A percentile compares a stretch with the other conserved stretches of the same genome.
phyloP scores from a whole-genome alignment of 2,888 invertebrate species.

The Lymantria dispar region DNA sequence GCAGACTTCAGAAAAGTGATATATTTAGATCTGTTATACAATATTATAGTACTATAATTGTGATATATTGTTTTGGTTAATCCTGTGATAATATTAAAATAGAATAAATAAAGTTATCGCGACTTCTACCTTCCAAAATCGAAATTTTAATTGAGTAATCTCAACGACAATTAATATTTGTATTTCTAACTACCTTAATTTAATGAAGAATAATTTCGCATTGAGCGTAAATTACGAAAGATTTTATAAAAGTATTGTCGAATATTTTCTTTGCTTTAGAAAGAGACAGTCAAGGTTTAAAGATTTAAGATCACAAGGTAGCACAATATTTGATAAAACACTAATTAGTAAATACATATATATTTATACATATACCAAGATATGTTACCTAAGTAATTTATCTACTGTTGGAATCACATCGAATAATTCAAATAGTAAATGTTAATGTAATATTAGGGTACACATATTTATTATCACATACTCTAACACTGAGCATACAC shows the following conservation, averaged over 20 bases:
- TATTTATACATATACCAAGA: conserved; percentile 30
- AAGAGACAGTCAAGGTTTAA: conserved; percentile 51
- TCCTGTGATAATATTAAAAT: not conserved
- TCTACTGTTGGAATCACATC: conserved; percentile 45
- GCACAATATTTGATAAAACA: conserved; percentile 46
- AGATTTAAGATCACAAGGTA: conserved; percentile 61
- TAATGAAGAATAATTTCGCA: conserved; percentile 34
- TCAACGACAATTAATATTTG: conserved; percentile 38
- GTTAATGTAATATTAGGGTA: conserved; percentile 36
- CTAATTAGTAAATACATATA: conserved; percentile 31
- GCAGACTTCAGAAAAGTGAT: no score
- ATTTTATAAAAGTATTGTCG: conserved; percentile 63
- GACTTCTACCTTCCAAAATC: conserved; percentile 18
- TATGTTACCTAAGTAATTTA: conserved; percentile 15
- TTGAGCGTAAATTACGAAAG: conserved; percentile 41
- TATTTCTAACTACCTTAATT: conserved; percentile 38
- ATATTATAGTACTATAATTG: no score
- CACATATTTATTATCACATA: conserved; percentile 36
- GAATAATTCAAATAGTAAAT: conserved; percentile 39
- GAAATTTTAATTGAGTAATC: conserved; percentile 38
- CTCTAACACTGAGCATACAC: conserved; percentile 59
- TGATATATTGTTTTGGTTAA: no score
- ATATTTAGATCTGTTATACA: no score
- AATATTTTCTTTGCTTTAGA: conserved; percentile 51
- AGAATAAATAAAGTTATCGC: conserved; percentile 5